Base-by-base conservation (phyloP, 2,797 vertebrate genomes). In the Acrossocheilus fasciatus region DNA sequence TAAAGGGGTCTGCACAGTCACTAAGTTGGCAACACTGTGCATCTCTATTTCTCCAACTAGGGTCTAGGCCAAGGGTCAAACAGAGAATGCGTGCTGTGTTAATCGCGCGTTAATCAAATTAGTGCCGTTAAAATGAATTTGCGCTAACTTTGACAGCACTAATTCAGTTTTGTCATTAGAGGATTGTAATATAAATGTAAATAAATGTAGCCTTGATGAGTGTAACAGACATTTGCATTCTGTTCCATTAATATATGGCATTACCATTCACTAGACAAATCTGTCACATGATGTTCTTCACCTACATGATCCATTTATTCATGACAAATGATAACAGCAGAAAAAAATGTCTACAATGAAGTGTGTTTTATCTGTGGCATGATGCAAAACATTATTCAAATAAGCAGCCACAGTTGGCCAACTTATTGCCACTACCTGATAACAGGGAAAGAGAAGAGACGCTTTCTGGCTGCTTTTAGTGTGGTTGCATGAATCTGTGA, bases 351-450 rank as follows among this genome's bases (percentile, higher is more conserved):
- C 26, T 68, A 77, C 20, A 39, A 86, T 34, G 50, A 47, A 85
- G 10, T 47, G 26, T 2, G 20, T 64, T 82, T 86, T 52, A 83
- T 77, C 62, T 18, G 20, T 52, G 84, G 85, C 85, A 36, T 68
- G 54, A 92, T 90, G 91, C 86, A 92, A 92, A 93, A 88, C 18
- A 81, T 36, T 30, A 80, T 41, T 72, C 59, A 85, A 83, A 89
- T 50, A 66, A 59, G 74, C 1, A n/a, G 84, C 50, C 30, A 30
- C 34, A 14, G 50, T 43, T 30, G 45, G 74, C 88, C 85, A 74
- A 88, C 47, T 70, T 75, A 18, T 18, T 52, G 11, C 2, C 0
- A 9, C 10, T 66, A 41, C 17, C n/a, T 54, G 79, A 43, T 59
- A 74, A 43, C 64, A 80, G 26, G 34, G 3, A 34, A 10, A 83